Conservation (phyloP, 1,140 invertebrate species). For the Drosophila serrata region DNA sequence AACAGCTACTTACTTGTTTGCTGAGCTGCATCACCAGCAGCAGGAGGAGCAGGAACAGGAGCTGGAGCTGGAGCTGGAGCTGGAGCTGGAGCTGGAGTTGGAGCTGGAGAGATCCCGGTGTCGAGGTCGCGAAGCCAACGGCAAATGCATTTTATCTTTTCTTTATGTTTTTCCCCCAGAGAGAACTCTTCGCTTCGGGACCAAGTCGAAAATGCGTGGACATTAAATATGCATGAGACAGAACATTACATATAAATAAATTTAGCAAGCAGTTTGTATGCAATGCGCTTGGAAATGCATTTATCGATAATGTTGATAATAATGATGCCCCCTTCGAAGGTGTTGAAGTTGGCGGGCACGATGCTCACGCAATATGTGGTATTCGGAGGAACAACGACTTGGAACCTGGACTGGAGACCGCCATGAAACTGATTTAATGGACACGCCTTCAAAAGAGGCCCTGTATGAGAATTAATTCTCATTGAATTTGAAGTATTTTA, state of each 20-base stretch:
- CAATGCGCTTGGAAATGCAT: slow-evolving; percentile 71
- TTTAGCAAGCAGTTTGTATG: slow-evolving; percentile 80
- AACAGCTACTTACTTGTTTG: slow-evolving; percentile 54
- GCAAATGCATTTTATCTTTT: slow-evolving; percentile 73
- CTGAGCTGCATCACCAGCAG: neutral
- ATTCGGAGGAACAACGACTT: slow-evolving; percentile 16
- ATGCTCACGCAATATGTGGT: slow-evolving; percentile 44
- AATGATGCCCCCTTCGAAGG: slow-evolving; percentile 70
- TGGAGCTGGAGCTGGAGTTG: no score
- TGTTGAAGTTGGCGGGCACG: slow-evolving; percentile 58
- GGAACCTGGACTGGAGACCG: slow-evolving; percentile 49
- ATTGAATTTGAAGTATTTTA: no score
- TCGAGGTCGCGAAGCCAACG: slow-evolving; percentile 43
- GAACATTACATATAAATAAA: slow-evolving; percentile 81
- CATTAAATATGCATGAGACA: slow-evolving; percentile 84
- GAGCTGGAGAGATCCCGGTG: slow-evolving; percentile 16
- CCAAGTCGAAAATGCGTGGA: slow-evolving; percentile 65
- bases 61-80: no score
- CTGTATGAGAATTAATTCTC: neutral
- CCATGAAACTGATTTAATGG: slow-evolving; percentile 57
- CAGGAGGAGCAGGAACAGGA: no score
- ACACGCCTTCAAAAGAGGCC: slow-evolving; percentile 28
- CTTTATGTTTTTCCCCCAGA: neutral
- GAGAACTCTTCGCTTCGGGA: neutral
- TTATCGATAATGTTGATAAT: slow-evolving; percentile 77